A percentile compares a stretch with the other conserved stretches of the same genome.
These are phyloP conservation scores for Capitella teleta DNA, from an alignment of 1,140 invertebrate genomes.

Conservation along the genomic window DNA sequence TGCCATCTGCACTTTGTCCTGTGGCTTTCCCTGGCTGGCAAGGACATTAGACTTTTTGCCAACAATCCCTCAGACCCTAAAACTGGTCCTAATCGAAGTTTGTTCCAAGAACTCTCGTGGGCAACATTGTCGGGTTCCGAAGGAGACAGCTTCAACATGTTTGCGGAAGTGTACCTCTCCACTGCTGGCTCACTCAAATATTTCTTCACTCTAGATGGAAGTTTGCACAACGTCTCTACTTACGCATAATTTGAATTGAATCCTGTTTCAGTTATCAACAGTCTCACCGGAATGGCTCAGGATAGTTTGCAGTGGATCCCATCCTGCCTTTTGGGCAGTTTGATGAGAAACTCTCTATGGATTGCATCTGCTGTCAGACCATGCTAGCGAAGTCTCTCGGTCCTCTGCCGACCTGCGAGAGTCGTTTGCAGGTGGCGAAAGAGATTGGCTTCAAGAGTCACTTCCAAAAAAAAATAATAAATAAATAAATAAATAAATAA, in stretches of 20 bases:
- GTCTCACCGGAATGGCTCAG: slow-evolving; percentile 41
- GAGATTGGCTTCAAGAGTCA: slow-evolving; percentile 90
- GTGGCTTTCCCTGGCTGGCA: slow-evolving; percentile 69
- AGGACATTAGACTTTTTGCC: slow-evolving; percentile 62
- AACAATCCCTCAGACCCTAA: slow-evolving; percentile 59
- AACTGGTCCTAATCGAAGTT: slow-evolving; percentile 36
- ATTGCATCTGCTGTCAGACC: slow-evolving; percentile 84
- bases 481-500: too few species aligned
- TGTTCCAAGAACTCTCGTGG: slow-evolving; percentile 44
- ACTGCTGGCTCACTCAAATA: slow-evolving; percentile 66
- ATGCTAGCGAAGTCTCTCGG: slow-evolving; percentile 88
- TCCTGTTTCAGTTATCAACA: too few species aligned
- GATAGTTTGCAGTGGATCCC: slow-evolving; percentile 85
- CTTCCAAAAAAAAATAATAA: too few species aligned
- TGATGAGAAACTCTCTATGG: slow-evolving; percentile 55
- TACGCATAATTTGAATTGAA: too few species aligned
- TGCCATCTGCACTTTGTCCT: slow-evolving; percentile 64
- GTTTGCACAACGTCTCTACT: too few species aligned
- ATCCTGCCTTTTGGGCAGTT: slow-evolving; percentile 53
- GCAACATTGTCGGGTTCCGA: slow-evolving; percentile 40
- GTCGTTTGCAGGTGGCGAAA: slow-evolving; percentile 70
- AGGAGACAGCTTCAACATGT: slow-evolving; percentile 54
- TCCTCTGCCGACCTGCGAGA: slow-evolving; percentile 76
- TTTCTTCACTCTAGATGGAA: slow-evolving; percentile 62
- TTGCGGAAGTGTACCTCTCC: slow-evolving; percentile 50